Conservation (phyloP, 2,888 invertebrate species). For the Carterocephalus palaemon region DNA sequence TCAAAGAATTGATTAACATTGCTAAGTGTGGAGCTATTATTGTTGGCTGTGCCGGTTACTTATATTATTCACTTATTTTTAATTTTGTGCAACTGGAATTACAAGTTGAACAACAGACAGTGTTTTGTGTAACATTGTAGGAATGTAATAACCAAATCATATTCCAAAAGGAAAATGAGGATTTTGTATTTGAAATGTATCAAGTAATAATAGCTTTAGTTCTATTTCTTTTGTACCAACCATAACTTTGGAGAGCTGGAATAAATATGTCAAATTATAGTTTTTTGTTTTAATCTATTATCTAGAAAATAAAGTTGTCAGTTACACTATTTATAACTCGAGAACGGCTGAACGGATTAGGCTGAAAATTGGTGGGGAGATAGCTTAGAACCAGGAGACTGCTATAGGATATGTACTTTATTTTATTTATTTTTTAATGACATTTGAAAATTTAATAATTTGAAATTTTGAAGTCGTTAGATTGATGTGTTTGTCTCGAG, state of each 20-base stretch:
- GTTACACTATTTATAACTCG: too few relatives aligned
- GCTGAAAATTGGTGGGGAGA: too few relatives aligned
- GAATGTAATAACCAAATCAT: conserved; percentile 32
- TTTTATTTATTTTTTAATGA: too few relatives aligned
- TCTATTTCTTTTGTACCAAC: conserved; percentile 60
- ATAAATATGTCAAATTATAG: conserved; percentile 56
- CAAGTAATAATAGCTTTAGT: conserved; percentile 9
- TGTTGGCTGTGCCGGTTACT: conserved; percentile 60
- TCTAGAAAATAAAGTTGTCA: too few relatives aligned
- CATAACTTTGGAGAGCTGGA: conserved; percentile 61
- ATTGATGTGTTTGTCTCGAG: too few relatives aligned
- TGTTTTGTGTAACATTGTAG: conserved; percentile 43
- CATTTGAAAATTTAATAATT: too few relatives aligned
- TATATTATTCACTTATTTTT: conserved; percentile 27
- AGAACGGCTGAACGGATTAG: too few relatives aligned
- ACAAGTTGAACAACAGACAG: conserved; percentile 2
- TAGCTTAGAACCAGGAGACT: too few relatives aligned
- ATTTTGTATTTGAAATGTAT: conserved; percentile 20
- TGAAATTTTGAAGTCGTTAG: too few relatives aligned
- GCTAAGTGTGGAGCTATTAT: conserved; percentile 52
- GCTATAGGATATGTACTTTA: too few relatives aligned
- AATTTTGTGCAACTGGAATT: conserved; percentile 17
- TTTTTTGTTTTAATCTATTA: conserved; percentile 26
- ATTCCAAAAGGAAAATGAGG: conserved; percentile 18
- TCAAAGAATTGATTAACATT: conserved; percentile 10